phyloP scores from a whole-genome alignment of 2,888 invertebrate genomes.

The Yponomeuta malinellus region DNA sequence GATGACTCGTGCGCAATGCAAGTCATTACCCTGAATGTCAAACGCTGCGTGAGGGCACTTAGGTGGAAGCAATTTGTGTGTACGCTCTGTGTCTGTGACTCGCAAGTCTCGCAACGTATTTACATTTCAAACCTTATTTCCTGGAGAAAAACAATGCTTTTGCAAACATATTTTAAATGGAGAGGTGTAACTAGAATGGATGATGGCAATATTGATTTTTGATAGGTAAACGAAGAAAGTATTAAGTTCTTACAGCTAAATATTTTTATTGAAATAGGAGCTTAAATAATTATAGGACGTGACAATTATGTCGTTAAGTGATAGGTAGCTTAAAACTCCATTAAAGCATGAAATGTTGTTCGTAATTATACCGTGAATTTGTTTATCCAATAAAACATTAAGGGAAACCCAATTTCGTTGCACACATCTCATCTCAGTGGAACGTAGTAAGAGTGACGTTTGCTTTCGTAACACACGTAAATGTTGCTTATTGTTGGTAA shows the following conservation, averaged over 20 bases:
- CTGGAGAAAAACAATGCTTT: not conserved
- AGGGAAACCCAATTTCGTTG: not conserved
- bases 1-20: conserved; percentile 9
- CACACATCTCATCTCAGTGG: not conserved
- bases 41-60: conserved; percentile 13
- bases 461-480: conserved; percentile 8
- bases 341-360: not conserved
- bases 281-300: not conserved
- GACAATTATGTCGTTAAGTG: not conserved
- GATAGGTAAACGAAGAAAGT: not conserved
- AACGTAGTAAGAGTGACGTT: conserved; percentile 3
- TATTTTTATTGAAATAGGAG: not conserved
- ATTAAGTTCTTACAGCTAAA: not conserved
- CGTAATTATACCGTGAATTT: not conserved
- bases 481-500: not conserved
- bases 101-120: not conserved
- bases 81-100: conserved; percentile 9
- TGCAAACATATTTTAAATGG: not conserved
- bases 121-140: not conserved
- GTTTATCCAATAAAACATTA: not conserved
- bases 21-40: conserved; percentile 17
- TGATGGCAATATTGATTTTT: not conserved
- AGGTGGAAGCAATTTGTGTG: conserved; percentile 10
- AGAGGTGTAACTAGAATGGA: not conserved
- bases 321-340: not conserved